These are phyloP conservation scores for Volucella inanis DNA, from an alignment of 2,888 invertebrate species.

Conservation along the genomic window DNA sequence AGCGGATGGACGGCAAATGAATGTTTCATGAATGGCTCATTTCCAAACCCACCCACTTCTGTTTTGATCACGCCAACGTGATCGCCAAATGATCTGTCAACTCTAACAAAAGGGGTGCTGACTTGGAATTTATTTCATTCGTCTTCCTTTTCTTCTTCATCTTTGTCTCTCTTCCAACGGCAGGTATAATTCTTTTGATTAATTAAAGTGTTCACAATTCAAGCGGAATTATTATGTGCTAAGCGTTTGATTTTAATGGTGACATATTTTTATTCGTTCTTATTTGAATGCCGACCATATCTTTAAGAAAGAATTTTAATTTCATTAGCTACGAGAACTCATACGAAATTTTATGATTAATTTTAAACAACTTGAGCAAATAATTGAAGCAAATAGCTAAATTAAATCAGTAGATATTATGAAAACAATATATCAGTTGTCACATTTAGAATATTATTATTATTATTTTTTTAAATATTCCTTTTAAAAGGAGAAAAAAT, in stretches of 20 bases:
- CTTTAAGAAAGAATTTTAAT: conserved; percentile 29
- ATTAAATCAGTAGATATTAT: too few relatives aligned
- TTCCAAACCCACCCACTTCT: conserved; percentile 62
- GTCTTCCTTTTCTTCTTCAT: neutral
- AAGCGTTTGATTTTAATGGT: conserved; percentile 65
- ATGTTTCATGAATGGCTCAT: conserved; percentile 67
- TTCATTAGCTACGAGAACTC: conserved; percentile 6
- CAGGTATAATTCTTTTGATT: conserved; percentile 43
- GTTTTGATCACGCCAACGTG: conserved; percentile 52
- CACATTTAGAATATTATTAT: too few relatives aligned
- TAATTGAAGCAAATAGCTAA: too few relatives aligned
- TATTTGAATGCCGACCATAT: conserved; percentile 23
- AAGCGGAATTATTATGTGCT: conserved; percentile 65
- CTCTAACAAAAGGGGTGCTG: conserved; percentile 55
- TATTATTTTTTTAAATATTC: too few relatives aligned
- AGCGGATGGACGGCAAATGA: conserved; percentile 62
- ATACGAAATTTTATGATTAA: neutral
- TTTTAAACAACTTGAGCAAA: neutral
- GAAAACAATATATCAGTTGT: too few relatives aligned
- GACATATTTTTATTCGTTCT: conserved; percentile 30
- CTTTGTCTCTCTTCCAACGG: conserved; percentile 4
- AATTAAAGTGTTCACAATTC: conserved; percentile 62
- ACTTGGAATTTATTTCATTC: conserved; percentile 16
- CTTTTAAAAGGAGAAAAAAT: too few relatives aligned
- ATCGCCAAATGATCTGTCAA: conserved; percentile 64